Evolutionary conservation across 2,113 vertebrate genomes (phyloP), one percentile per base, ranked within the genome.

Genomic region (Chamaea fasciata): DNA sequence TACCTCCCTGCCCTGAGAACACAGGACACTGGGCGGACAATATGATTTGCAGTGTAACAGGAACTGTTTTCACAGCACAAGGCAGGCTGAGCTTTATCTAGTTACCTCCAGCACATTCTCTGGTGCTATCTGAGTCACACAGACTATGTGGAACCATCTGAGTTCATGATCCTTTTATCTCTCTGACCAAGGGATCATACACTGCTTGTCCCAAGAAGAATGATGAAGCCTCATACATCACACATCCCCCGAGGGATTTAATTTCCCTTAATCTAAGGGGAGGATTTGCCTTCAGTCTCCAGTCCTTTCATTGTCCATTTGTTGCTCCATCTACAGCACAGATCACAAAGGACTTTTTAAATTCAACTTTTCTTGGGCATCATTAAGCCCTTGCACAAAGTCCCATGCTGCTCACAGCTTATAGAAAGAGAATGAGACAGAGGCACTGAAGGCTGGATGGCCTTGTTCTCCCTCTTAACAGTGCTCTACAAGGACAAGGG

Each of bases 271-370:
- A 92, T 86, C 87, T 86, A 73, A 78, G 75, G 65, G 92, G 92
- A 94, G 87, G 87, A 83, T 92, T 95, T 77, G 52, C 78, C 90
- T 92, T 70, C 78, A 90, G 83, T 70, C 65, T 83, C 69, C 44
- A 91, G 52, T 19, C 39, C n/a, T 86, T 95, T 94, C 92, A 94
- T 89, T 86, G 75, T 82, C 89, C 81, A 90, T 82, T 94, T 92
- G 73, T 92, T 88, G 60, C 82, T 93, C 64, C 77, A 87, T 49
- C 76, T 90, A 57, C 60, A 92, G 83, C 83, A 82, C 42, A 53
- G 89, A 87, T 86, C 86, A 92, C 83, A 95, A 93, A 92, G 56
- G 55, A 76, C 14, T 83, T 87, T 81, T 96, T 92, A 46, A 91
- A 91, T 50, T 63, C 70, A 95, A 12, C 71, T 83, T 94, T 94